Percentiles rank a stretch among this genome's conserved stretches.
These are phyloP conservation scores for Napeogenes inachia DNA, from an alignment of 2,888 invertebrate genomes.

Conservation along the genomic window DNA sequence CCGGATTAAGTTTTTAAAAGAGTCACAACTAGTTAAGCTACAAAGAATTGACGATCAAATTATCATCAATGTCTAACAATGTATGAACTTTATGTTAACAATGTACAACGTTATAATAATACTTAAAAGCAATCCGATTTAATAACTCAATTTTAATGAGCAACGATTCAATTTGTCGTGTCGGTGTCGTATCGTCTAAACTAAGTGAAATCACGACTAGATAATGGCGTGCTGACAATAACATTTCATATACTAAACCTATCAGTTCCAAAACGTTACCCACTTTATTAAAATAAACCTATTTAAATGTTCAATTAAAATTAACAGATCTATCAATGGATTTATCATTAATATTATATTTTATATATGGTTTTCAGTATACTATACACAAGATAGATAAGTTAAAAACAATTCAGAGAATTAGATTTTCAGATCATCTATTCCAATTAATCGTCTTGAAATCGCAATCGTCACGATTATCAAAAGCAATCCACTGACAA, in stretches of 20 bases:
- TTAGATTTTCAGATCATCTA: too few species aligned
- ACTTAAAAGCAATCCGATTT: background rate
- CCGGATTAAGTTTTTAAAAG: background rate
- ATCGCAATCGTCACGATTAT: too few species aligned
- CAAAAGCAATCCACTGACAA: too few species aligned
- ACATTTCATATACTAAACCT: conserved; percentile 13
- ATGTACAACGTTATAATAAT: background rate
- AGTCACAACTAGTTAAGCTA: too few species aligned
- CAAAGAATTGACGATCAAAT: too few species aligned
- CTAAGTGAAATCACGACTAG: conserved; percentile 29
- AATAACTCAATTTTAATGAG: background rate
- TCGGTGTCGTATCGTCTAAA: conserved; percentile 8
- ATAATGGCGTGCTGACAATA: conserved; percentile 30
- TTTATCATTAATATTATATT: too few species aligned
- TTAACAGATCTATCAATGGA: background rate
- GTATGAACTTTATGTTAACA: too few species aligned
- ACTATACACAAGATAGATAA: too few species aligned
- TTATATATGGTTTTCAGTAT: too few species aligned
- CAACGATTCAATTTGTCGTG: conserved; percentile 11
- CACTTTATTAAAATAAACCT: background rate
- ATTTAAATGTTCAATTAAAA: background rate
- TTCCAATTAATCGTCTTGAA: too few species aligned
- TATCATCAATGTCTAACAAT: too few species aligned
- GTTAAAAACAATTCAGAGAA: too few species aligned
- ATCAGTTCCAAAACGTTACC: conserved; percentile 4